Conservation (phyloP, 1,140 invertebrate species). For the Hypothenemus hampei region DNA sequence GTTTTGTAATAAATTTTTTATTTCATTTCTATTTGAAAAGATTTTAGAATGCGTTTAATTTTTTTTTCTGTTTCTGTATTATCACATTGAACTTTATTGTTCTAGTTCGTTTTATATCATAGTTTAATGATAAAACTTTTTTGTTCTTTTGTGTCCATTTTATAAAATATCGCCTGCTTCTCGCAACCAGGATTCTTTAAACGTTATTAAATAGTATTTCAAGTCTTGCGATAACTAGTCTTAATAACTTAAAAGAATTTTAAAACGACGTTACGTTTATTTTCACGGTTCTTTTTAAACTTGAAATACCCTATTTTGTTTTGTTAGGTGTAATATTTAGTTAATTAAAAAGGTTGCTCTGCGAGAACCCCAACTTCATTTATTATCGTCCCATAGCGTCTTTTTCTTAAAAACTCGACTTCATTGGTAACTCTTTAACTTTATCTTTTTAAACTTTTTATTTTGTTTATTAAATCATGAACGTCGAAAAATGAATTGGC, state of each 20-base stretch:
- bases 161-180: conserved; percentile 9
- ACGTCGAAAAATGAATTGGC: too few species aligned
- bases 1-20: too few species aligned
- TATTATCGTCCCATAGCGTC: too few species aligned
- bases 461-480: too few species aligned
- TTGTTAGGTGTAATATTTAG: neutral
- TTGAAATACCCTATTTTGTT: neutral
- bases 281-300: neutral
- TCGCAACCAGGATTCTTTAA: conserved; percentile 11
- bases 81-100: too few species aligned
- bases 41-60: too few species aligned
- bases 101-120: conserved; percentile 12
- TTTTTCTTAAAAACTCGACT: too few species aligned
- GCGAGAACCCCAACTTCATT: neutral
- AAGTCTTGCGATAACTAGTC: conserved; percentile 4
- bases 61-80: too few species aligned
- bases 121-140: conserved; percentile 15
- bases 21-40: too few species aligned
- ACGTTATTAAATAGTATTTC: conserved; percentile 10
- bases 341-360: neutral
- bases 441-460: too few species aligned
- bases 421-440: too few species aligned
- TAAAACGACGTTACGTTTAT: conserved; percentile 2
- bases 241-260: conserved; percentile 8
- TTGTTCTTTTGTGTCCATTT: conserved; percentile 8